Evolutionary conservation across 2,888 invertebrate genomes (phyloP).

Genomic region (Drosophila aldrichi): DNA sequence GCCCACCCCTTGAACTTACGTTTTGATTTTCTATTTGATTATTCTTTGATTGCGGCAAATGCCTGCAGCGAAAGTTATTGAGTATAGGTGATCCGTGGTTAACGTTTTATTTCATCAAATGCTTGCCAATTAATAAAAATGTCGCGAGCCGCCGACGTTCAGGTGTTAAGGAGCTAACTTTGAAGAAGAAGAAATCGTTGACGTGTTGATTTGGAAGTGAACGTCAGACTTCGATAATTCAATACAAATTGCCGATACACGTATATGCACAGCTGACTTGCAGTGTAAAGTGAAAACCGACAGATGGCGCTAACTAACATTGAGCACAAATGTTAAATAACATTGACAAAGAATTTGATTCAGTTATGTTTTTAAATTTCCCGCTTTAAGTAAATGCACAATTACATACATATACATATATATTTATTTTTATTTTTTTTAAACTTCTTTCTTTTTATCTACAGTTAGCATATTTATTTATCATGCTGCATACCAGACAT

Average conservation of each 20-base stretch:
- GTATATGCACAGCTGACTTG: conserved; percentile 16
- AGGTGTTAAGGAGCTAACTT: conserved; percentile 50
- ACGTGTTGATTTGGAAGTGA: conserved; percentile 61
- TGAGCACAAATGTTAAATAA: conserved; percentile 10
- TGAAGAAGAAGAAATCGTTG: conserved; percentile 62
- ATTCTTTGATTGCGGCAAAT: conserved; percentile 23
- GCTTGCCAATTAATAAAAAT: conserved; percentile 26
- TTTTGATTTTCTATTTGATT: conserved; percentile 26
- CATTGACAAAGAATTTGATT: neutral
- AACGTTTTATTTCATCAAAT: conserved; percentile 44
- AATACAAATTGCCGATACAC: conserved; percentile 1
- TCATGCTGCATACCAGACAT: conserved; percentile 22
- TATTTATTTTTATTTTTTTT: neutral
- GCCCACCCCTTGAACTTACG: conserved; percentile 43
- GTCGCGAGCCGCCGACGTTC: conserved; percentile 38
- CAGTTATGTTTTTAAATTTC: neutral
- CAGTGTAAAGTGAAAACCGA: neutral
- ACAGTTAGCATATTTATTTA: conserved; percentile 6
- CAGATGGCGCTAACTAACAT: conserved; percentile 39
- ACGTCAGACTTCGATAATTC: conserved; percentile 45
- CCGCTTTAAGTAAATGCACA: neutral
- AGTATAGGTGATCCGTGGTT: conserved; percentile 3
- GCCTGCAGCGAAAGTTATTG: conserved; percentile 6
- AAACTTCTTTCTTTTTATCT: neutral
- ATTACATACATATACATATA: neutral